These are phyloP conservation scores for Dinothrombium tinctorium DNA, from an alignment of 1,140 invertebrate species.

Conservation along the genomic window DNA sequence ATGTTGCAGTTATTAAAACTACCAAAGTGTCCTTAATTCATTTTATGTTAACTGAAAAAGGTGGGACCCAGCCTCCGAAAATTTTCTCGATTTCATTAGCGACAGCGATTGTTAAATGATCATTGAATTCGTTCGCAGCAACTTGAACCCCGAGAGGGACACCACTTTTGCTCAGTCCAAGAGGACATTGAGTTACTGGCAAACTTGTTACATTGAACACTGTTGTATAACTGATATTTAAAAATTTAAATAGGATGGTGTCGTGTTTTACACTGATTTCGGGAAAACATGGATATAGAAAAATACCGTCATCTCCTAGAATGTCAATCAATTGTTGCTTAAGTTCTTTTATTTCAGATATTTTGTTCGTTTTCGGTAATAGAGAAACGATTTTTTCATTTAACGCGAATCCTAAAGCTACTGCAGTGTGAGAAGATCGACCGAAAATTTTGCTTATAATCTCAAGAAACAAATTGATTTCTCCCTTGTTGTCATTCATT, in stretches of 20 bases:
- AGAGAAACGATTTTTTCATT: too few species aligned
- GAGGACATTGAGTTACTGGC: slow-evolving; percentile 23
- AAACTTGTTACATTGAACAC: slow-evolving; percentile 23
- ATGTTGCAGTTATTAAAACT: too few species aligned
- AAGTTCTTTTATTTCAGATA: too few species aligned
- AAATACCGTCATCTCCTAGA: slow-evolving; percentile 43
- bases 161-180: slow-evolving; percentile 13
- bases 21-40: too few species aligned
- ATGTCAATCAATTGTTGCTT: slow-evolving; percentile 9
- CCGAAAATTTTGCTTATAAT: neutral
- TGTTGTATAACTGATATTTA: slow-evolving; percentile 58
- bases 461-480: too few species aligned
- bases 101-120: slow-evolving; percentile 16
- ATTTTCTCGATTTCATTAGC: slow-evolving; percentile 17
- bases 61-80: slow-evolving; percentile 18
- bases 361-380: too few species aligned
- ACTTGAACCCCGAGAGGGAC: slow-evolving; percentile 2
- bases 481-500: too few species aligned
- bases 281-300: slow-evolving; percentile 31
- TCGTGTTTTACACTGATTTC: slow-evolving; percentile 57
- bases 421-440: neutral
- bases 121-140: slow-evolving; percentile 13
- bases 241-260: slow-evolving; percentile 44
- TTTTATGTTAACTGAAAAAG: slow-evolving; percentile 1
- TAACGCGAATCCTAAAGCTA: too few species aligned